Evolutionary conservation across 2,888 invertebrate genomes (phyloP).

Genomic region (Homarus gammarus): DNA sequence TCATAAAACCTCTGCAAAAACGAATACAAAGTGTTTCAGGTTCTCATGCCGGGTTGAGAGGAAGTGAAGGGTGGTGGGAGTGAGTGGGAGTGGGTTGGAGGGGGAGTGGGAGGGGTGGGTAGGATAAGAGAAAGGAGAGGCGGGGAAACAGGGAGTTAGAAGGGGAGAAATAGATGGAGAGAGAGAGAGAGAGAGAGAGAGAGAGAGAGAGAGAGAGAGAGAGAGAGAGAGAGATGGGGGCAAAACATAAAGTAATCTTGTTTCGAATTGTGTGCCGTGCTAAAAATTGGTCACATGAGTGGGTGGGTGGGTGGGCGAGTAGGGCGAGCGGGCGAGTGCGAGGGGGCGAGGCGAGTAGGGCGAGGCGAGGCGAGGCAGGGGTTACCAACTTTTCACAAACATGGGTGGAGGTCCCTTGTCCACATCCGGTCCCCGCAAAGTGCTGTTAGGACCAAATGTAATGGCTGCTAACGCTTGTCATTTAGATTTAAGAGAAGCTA

Average conservation of each 20-base stretch:
- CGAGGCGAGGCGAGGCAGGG: slow-evolving; percentile 32
- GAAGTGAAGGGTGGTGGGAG: too few relatives aligned
- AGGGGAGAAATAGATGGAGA: neutral
- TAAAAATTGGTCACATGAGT: slow-evolving; percentile 5
- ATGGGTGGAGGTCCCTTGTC: slow-evolving; percentile 63
- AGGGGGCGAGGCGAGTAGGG: neutral
- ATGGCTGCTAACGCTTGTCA: slow-evolving; percentile 56
- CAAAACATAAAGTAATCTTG: neutral
- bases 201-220: slow-evolving; percentile 4
- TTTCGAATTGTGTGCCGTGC: neutral
- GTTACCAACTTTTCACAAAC: slow-evolving; percentile 71
- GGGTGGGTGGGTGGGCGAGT: slow-evolving; percentile 13
- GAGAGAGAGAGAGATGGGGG: neutral
- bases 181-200: slow-evolving; percentile 30
- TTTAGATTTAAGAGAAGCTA: slow-evolving; percentile 45
- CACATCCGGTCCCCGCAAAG: slow-evolving; percentile 61
- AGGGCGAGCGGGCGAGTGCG: neutral
- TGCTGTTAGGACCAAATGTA: slow-evolving; percentile 50
- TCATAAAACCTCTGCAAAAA: neutral
- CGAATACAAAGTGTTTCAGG: too few relatives aligned
- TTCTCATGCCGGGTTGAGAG: too few relatives aligned
- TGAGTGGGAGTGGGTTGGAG: too few relatives aligned
- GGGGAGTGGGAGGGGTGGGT: neutral
- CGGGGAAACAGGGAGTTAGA: neutral
- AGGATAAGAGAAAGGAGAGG: neutral